These are phyloP conservation scores for Budorcas taxicolor DNA, from an alignment of 2,113 vertebrate genomes.

Conservation along the genomic window DNA sequence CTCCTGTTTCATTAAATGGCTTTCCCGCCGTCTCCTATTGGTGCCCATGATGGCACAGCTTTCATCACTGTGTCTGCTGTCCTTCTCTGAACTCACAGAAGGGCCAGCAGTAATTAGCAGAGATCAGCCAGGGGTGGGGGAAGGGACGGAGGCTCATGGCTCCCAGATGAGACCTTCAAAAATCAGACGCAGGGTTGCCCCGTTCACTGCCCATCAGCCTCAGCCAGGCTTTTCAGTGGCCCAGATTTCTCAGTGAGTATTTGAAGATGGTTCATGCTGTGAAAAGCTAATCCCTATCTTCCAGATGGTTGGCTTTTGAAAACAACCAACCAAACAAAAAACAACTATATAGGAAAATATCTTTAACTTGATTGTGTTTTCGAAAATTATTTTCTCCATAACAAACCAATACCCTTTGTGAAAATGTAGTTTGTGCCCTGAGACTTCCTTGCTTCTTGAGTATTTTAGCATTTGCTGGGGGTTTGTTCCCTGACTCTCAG, in stretches of 20 bases:
- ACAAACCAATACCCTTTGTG: neutral
- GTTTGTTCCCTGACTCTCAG: neutral
- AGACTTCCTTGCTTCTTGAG: neutral
- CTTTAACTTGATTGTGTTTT: constrained; percentile 48
- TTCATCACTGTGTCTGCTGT: constrained; percentile 55
- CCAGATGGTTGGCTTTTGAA: neutral
- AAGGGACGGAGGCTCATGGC: neutral
- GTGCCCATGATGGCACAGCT: constrained; percentile 7
- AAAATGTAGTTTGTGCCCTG: neutral
- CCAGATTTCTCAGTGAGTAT: neutral
- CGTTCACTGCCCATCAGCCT: neutral
- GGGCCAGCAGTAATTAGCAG: constrained; percentile 54
- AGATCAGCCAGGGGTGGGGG: constrained; percentile 34
- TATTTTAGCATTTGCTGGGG: neutral
- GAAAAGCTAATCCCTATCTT: constrained; percentile 23
- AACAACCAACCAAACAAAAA: neutral
- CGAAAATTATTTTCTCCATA: constrained; percentile 52
- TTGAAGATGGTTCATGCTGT: constrained; percentile 31
- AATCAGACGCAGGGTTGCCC: neutral
- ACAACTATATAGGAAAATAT: constrained; percentile 34
- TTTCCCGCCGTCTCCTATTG: neutral
- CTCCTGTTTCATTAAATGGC: constrained; percentile 20
- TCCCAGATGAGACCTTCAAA: neutral
- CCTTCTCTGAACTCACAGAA: constrained; percentile 57
- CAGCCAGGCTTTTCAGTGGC: constrained; percentile 22